A percentile compares a stretch with the other conserved stretches of the same genome.
phyloP scores from a whole-genome alignment of 2,888 invertebrate species.

The Diplazon laetatorius region DNA sequence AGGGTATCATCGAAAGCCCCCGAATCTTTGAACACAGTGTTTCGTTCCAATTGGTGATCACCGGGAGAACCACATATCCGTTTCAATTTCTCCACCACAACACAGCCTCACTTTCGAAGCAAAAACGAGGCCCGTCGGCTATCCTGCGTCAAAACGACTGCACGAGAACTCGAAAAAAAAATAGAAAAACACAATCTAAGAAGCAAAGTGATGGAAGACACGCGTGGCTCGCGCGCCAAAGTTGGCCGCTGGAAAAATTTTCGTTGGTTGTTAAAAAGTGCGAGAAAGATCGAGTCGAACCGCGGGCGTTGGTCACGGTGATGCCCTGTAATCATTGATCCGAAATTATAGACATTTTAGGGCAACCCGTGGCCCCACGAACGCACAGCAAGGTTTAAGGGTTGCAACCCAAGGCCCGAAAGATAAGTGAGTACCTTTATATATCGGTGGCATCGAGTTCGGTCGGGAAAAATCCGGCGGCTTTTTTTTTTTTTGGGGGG shows the following conservation, averaged over 20 bases:
- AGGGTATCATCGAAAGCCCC: not conserved
- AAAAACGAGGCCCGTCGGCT: constrained; percentile 71
- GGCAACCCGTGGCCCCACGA: constrained; percentile 77
- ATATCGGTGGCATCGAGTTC: constrained; percentile 77
- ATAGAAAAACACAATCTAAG: not conserved
- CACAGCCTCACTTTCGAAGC: constrained; percentile 62
- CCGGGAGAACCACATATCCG: constrained; percentile 61
- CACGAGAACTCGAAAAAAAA: constrained; percentile 1
- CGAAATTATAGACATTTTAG: constrained; percentile 81
- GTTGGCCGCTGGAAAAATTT: too few relatives aligned
- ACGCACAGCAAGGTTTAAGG: constrained; percentile 78
- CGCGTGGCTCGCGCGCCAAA: too few relatives aligned
- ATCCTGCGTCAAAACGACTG: too few relatives aligned
- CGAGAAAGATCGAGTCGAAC: constrained; percentile 62
- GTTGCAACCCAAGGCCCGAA: constrained; percentile 58
- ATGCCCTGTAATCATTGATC: constrained; percentile 81
- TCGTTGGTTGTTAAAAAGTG: constrained; percentile 43
- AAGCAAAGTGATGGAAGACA: constrained; percentile 43
- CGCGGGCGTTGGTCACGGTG: constrained; percentile 75
- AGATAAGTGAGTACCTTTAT: too few relatives aligned
- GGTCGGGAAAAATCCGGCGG: constrained; percentile 72
- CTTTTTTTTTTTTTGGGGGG: constrained; percentile 3
- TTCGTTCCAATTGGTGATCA: constrained; percentile 2
- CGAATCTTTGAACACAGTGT: constrained; percentile 17
- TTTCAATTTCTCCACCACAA: constrained; percentile 78